Evolutionary conservation across 2,888 invertebrate species (phyloP).

Genomic region (Leistus spinibarbis): DNA sequence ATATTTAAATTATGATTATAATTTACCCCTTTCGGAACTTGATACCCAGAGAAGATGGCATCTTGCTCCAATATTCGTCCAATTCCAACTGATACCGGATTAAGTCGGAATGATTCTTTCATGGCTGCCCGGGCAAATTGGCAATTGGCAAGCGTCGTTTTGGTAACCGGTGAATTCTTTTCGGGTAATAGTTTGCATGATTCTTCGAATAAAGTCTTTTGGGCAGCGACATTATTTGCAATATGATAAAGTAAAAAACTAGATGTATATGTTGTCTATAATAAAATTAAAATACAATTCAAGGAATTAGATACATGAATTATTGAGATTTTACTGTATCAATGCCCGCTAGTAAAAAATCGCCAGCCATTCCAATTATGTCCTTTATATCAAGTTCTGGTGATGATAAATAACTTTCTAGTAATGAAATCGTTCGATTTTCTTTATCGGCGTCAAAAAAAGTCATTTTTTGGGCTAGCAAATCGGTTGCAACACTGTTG

Average conservation of each 20-base stretch:
- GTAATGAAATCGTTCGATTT: conserved; percentile 59
- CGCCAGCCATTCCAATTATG: conserved; percentile 82
- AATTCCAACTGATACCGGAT: conserved; percentile 84
- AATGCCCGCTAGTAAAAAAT: conserved; percentile 83
- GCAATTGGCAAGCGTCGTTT: conserved; percentile 66
- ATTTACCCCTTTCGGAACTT: conserved; percentile 78
- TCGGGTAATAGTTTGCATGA: conserved; percentile 62
- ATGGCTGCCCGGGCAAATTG: conserved; percentile 78
- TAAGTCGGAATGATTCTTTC: conserved; percentile 82
- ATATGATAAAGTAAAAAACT: conserved; percentile 82
- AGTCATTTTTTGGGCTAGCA: conserved; percentile 64
- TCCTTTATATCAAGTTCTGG: conserved; percentile 76
- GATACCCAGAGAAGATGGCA: conserved; percentile 72
- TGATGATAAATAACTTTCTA: conserved; percentile 72
- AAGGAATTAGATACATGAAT: not conserved
- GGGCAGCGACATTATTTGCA: conserved; percentile 70
- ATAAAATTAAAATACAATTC: conserved; percentile 8
- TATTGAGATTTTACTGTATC: conserved; percentile 70
- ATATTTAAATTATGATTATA: too few species aligned
- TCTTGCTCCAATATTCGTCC: conserved; percentile 76
- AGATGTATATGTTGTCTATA: conserved; percentile 76
- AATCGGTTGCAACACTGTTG: conserved; percentile 67
- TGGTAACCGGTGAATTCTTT: conserved; percentile 61
- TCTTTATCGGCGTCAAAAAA: conserved; percentile 56
- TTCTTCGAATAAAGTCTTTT: conserved; percentile 72